A percentile compares a stretch with the other conserved stretches of the same genome.
These are phyloP conservation scores for Stomorhina lunata DNA, from an alignment of 2,888 invertebrate species.

Conservation along the genomic window DNA sequence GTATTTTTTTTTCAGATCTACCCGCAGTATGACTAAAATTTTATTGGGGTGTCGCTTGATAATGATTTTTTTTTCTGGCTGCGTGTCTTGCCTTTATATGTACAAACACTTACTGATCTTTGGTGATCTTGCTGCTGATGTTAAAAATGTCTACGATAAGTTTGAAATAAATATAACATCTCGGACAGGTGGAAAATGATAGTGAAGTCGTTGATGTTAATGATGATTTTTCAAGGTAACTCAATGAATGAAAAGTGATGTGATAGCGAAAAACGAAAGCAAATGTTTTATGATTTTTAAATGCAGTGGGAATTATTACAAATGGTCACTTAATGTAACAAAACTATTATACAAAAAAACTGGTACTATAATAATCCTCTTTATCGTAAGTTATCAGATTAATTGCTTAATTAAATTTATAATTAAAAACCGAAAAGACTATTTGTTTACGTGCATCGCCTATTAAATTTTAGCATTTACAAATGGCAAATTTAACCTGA, in stretches of 20 bases:
- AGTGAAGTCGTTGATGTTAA: slow-evolving; percentile 46
- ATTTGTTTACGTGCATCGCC: slow-evolving; percentile 15
- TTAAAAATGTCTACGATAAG: slow-evolving; percentile 31
- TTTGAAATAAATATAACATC: slow-evolving; percentile 43
- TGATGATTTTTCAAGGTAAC: slow-evolving; percentile 14
- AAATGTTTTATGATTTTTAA: slow-evolving; percentile 41
- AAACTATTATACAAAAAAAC: slow-evolving; percentile 7
- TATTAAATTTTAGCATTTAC: background rate
- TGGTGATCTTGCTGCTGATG: background rate
- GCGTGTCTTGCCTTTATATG: background rate
- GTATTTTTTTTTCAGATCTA: background rate
- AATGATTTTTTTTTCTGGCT: slow-evolving; percentile 7
- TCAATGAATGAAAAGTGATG: slow-evolving; percentile 50
- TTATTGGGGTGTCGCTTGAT: slow-evolving; percentile 31
- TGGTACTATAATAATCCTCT: slow-evolving; percentile 31
- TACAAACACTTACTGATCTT: too few relatives aligned
- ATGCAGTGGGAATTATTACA: slow-evolving; percentile 57
- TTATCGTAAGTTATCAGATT: slow-evolving; percentile 22
- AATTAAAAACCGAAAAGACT: slow-evolving; percentile 27
- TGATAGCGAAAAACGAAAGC: slow-evolving; percentile 53
- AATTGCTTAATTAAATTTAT: slow-evolving; percentile 58
- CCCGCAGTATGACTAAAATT: background rate
- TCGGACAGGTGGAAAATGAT: slow-evolving; percentile 58
- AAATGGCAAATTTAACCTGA: background rate
- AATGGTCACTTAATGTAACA: slow-evolving; percentile 8